A percentile compares a stretch with the other conserved stretches of the same genome.
phyloP scores from a whole-genome alignment of 2,797 vertebrate species.

The Helicolenus hilgendorfi region DNA sequence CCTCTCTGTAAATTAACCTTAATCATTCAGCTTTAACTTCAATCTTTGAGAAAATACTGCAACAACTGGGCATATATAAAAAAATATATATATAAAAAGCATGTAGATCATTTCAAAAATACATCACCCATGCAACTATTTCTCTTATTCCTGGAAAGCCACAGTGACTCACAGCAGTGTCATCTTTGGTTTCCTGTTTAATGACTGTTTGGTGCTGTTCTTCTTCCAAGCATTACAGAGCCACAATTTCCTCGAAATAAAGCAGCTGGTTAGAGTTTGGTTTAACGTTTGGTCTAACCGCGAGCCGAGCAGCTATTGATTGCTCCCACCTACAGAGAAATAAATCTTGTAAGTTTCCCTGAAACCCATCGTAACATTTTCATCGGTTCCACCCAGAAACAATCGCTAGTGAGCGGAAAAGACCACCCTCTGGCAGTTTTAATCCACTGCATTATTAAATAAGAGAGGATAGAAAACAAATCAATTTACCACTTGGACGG shows the following conservation, averaged over 20 bases:
- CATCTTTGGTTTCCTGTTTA: slow-evolving; percentile 11
- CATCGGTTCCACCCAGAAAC: slow-evolving; percentile 22
- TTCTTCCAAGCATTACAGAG: slow-evolving; percentile 1
- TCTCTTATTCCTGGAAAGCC: background rate
- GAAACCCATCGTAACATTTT: slow-evolving; percentile 33
- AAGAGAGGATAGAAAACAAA: slow-evolving; percentile 65
- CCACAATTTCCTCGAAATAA: background rate
- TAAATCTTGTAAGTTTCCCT: slow-evolving; percentile 32
- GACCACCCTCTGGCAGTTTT: slow-evolving; percentile 56
- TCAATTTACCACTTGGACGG: slow-evolving; percentile 71
- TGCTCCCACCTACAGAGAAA: slow-evolving; percentile 33
- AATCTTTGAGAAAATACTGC: background rate
- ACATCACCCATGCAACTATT: background rate
- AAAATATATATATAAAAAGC: background rate
- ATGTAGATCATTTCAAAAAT: background rate
- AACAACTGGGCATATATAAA: background rate
- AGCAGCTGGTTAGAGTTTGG: slow-evolving; percentile 1
- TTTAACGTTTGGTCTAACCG: slow-evolving; percentile 18
- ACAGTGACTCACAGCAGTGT: slow-evolving; percentile 11
- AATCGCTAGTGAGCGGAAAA: slow-evolving; percentile 41
- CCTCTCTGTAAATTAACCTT: background rate
- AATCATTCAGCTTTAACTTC: background rate
- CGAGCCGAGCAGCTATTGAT: background rate
- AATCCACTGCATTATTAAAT: slow-evolving; percentile 79
- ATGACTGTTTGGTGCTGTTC: background rate